These are phyloP conservation scores for Scaptodrosophila lebanonensis DNA, from an alignment of 1,140 invertebrate genomes.

Conservation along the genomic window DNA sequence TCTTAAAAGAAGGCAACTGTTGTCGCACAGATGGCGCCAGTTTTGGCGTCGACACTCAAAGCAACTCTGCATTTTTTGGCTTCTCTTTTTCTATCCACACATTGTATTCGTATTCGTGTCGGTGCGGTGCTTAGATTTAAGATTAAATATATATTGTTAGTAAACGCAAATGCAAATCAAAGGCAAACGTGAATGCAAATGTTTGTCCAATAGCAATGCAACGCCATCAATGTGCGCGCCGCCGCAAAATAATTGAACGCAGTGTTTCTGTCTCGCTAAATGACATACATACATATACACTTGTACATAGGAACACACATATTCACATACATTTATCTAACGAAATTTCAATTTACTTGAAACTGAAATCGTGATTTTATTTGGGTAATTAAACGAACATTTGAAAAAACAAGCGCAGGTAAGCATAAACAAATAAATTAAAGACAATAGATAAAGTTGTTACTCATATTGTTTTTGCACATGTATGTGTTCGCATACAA, in stretches of 20 bases:
- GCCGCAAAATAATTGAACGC: conserved; percentile 17
- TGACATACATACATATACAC: conserved; percentile 40
- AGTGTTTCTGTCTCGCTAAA: conserved; percentile 47
- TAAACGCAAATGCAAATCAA: conserved; percentile 55
- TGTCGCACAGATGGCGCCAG: no score
- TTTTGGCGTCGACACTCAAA: no score
- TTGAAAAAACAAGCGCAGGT: conserved; percentile 46
- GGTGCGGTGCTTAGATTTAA: conserved; percentile 37
- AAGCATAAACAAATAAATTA: conserved; percentile 21
- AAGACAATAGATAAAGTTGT: conserved; percentile 44
- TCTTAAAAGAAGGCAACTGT: no score
- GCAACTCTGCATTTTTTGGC: conserved; percentile 19
- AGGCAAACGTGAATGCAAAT: conserved; percentile 32
- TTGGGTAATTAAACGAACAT: conserved; percentile 8
- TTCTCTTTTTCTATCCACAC: conserved; percentile 28
- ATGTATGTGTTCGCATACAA: not conserved
- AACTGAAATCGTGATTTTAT: conserved; percentile 10
- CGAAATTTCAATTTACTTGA: conserved; percentile 41
- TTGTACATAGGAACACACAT: conserved; percentile 1
- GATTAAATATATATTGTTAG: conserved; percentile 37
- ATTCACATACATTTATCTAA: conserved; percentile 31
- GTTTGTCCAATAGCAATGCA: conserved; percentile 40
- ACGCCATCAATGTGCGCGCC: conserved; percentile 21
- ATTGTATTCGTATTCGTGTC: conserved; percentile 20
- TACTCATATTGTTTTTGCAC: conserved; percentile 18